Percentiles rank a stretch among this genome's conserved stretches.
Evolutionary conservation across 1,140 invertebrate species (phyloP).

Genomic region (Heliconius hewitsoni): DNA sequence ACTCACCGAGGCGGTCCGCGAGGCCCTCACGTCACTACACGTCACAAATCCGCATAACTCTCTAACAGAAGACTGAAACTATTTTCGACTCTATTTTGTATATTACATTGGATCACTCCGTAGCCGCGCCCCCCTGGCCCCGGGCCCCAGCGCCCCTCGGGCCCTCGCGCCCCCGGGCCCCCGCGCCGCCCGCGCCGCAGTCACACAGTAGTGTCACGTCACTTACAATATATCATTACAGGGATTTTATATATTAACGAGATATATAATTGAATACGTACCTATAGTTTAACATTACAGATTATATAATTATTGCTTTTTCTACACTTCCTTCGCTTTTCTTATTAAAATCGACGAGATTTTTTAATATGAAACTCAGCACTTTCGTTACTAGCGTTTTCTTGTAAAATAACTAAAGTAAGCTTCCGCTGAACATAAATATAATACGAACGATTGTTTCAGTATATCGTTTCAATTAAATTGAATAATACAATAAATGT

Average conservation of each 20-base stretch:
- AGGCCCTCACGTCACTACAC: constrained; percentile 46
- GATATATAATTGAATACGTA: constrained; percentile 76
- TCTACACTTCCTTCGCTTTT: constrained; percentile 52
- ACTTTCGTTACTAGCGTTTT: constrained; percentile 40
- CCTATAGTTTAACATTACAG: constrained; percentile 68
- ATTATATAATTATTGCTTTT: constrained; percentile 66
- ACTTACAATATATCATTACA: constrained; percentile 81
- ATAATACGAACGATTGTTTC: constrained; percentile 36
- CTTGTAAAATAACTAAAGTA: constrained; percentile 49
- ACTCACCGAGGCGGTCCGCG: constrained; percentile 34
- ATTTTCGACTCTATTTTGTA: constrained; percentile 80
- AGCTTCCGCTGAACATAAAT: constrained; percentile 4
- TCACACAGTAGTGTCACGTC: constrained; percentile 70
- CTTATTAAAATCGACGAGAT: constrained; percentile 37
- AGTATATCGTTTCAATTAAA: constrained; percentile 37
- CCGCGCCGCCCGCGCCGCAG: constrained; percentile 52
- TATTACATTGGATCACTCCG: constrained; percentile 68
- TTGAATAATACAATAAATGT: constrained; percentile 59
- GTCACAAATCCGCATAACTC: constrained; percentile 64
- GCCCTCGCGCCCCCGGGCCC: too few relatives aligned
- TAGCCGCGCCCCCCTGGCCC: constrained; percentile 39
- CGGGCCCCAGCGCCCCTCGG: constrained; percentile 27
- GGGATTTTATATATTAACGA: constrained; percentile 80
- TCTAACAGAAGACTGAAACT: constrained; percentile 80
- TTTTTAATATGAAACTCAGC: constrained; percentile 34